These are phyloP conservation scores for Cheilosia variabilis DNA, from an alignment of 2,888 invertebrate species.

Conservation along the genomic window DNA sequence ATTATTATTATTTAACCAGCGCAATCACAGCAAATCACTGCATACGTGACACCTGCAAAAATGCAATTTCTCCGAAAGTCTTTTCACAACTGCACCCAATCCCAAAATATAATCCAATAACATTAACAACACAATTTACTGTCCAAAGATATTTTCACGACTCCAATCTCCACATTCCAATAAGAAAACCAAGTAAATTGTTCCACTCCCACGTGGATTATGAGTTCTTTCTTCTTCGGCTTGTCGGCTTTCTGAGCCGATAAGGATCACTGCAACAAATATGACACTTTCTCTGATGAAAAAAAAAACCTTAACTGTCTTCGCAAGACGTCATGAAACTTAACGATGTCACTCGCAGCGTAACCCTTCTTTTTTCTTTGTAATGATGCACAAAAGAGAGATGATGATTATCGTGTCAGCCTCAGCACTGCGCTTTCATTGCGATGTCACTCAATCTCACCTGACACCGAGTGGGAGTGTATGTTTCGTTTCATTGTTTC, in stretches of 20 bases:
- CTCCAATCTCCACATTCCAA: not conserved
- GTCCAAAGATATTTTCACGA: not conserved
- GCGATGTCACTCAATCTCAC: conserved; percentile 46
- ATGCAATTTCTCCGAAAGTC: not conserved
- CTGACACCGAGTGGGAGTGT: conserved; percentile 19
- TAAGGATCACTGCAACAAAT: conserved; percentile 39
- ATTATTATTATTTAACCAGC: no score
- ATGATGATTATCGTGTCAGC: conserved; percentile 40
- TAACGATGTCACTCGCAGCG: conserved; percentile 12
- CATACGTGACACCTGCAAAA: no score
- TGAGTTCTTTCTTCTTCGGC: conserved; percentile 8
- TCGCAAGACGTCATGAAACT: not conserved
- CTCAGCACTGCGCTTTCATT: conserved; percentile 14
- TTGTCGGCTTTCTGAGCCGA: conserved; percentile 29
- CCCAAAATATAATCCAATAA: conserved; percentile 8
- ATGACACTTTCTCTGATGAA: conserved; percentile 52
- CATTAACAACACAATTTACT: not conserved
- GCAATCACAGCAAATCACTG: no score
- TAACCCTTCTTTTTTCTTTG: conserved; percentile 15
- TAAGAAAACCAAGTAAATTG: not conserved
- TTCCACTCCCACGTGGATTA: conserved; percentile 32
- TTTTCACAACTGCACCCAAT: no score
- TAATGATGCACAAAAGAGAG: not conserved
- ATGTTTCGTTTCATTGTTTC: conserved; percentile 1
- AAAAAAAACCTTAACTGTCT: not conserved